Conservation (phyloP, 2,888 invertebrate species). For the Galerucella calmariensis region DNA sequence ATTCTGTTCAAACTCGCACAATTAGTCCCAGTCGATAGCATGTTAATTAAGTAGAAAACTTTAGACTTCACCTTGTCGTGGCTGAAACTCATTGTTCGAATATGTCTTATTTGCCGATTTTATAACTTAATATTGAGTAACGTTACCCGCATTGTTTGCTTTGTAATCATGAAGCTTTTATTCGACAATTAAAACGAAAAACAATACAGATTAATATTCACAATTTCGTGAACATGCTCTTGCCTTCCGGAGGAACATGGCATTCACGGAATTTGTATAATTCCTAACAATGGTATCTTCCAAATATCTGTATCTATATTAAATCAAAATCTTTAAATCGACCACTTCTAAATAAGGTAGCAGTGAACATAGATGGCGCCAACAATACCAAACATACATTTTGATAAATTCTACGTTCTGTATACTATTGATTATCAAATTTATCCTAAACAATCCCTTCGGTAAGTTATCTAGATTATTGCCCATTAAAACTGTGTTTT, state of each 20-base stretch:
- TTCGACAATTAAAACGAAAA: slow-evolving; percentile 20
- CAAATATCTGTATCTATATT: no score
- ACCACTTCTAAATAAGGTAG: no score
- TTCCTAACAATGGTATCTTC: no score
- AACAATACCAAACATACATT: no score
- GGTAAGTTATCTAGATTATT: no score
- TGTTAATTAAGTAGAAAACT: slow-evolving; percentile 54
- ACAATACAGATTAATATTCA: neutral
- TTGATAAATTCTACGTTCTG: no score
- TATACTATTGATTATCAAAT: no score
- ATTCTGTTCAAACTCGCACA: slow-evolving; percentile 38
- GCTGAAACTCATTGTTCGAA: slow-evolving; percentile 48
- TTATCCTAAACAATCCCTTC: no score
- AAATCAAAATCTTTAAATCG: no score
- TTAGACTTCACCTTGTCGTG: slow-evolving; percentile 52
- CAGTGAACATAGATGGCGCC: no score
- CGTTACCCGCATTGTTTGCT: slow-evolving; percentile 33
- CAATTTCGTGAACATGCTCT: neutral
- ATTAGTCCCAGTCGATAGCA: slow-evolving; percentile 51
- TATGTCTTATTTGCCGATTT: slow-evolving; percentile 51
- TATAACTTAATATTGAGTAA: slow-evolving; percentile 48
- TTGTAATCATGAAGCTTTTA: slow-evolving; percentile 23
- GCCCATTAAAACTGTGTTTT: no score
- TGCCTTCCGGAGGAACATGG: neutral
- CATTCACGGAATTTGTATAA: neutral